phyloP scores from a whole-genome alignment of 2,797 vertebrate species.

The Molothrus aeneus region DNA sequence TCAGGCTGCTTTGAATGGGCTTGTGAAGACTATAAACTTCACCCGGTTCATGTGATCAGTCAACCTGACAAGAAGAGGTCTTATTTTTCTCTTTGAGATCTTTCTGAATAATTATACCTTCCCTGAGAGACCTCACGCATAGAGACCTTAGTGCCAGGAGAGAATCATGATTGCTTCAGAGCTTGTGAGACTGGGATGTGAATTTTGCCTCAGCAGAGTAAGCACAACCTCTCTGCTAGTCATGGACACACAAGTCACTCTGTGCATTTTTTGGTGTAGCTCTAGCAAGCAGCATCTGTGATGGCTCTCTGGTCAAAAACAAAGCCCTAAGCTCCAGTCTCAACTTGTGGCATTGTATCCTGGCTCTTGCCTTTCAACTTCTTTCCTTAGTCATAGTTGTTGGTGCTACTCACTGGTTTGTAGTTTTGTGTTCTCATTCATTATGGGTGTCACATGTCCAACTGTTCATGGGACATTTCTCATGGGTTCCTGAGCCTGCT shows the following conservation, averaged over 20 bases:
- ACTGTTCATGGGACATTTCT: background rate
- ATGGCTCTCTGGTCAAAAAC: background rate
- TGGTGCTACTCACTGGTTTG: background rate
- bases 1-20: background rate
- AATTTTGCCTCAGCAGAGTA: background rate
- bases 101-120: conserved; percentile 6
- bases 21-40: background rate
- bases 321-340: background rate
- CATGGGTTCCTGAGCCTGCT: background rate
- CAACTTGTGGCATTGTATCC: background rate
- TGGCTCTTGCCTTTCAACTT: background rate
- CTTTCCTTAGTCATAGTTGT: background rate
- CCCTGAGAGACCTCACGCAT: background rate
- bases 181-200: background rate
- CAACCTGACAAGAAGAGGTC: background rate
- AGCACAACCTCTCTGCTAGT: background rate
- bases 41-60: background rate
- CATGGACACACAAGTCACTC: background rate
- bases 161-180: background rate
- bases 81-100: background rate
- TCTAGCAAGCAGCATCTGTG: background rate
- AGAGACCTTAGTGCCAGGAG: background rate
- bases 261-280: background rate
- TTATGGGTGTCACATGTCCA: background rate
- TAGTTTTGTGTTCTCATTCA: background rate